These are phyloP conservation scores for Agriopis aurantiaria DNA, from an alignment of 2,888 invertebrate species.

Conservation along the genomic window DNA sequence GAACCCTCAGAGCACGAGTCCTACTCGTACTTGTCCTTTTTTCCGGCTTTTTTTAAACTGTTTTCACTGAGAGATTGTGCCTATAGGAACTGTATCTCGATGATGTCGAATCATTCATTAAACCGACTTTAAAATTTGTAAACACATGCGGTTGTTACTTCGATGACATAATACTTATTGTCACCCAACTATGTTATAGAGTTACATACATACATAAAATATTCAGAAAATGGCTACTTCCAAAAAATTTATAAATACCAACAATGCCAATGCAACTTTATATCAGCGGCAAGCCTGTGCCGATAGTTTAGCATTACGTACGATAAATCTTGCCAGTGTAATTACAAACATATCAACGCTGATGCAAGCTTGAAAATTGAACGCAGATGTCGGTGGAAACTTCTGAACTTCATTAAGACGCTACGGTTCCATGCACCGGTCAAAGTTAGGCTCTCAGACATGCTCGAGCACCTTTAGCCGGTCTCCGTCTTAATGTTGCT, in stretches of 20 bases:
- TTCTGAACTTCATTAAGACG: slow-evolving; percentile 81
- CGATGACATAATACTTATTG: too few relatives aligned
- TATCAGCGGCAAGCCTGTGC: slow-evolving; percentile 50
- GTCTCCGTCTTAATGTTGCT: slow-evolving; percentile 61
- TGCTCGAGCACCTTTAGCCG: slow-evolving; percentile 66
- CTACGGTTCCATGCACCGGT: slow-evolving; percentile 72
- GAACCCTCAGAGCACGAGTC: too few relatives aligned
- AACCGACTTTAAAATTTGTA: too few relatives aligned
- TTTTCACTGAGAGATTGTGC: too few relatives aligned
- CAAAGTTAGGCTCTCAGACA: slow-evolving; percentile 71
- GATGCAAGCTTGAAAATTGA: slow-evolving; percentile 57
- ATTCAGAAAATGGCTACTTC: too few relatives aligned
- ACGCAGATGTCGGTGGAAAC: slow-evolving; percentile 54
- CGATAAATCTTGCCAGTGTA: slow-evolving; percentile 45
- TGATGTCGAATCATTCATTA: too few relatives aligned
- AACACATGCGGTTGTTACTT: too few relatives aligned
- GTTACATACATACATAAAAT: too few relatives aligned
- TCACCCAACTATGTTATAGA: too few relatives aligned
- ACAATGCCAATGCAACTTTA: slow-evolving; percentile 49
- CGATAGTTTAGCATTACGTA: slow-evolving; percentile 57
- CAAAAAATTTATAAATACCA: background rate
- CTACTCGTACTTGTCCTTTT: too few relatives aligned
- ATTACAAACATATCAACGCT: slow-evolving; percentile 55
- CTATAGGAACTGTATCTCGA: too few relatives aligned
- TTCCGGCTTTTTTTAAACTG: too few relatives aligned